These are phyloP conservation scores for Drosophila rufa DNA, from an alignment of 1,140 invertebrate species.

Conservation along the genomic window DNA sequence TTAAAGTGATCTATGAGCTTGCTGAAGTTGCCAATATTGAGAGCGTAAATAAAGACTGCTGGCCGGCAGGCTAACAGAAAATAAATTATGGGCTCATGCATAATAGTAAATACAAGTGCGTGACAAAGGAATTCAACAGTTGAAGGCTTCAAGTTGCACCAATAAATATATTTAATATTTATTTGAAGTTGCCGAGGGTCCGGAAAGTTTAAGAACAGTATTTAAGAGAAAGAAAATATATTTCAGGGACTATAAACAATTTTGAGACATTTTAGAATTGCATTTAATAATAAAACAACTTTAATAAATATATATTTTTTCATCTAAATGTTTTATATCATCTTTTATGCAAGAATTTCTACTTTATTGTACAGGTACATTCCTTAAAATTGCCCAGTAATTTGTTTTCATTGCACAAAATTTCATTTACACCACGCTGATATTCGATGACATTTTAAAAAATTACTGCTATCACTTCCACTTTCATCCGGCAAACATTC, in stretches of 20 bases:
- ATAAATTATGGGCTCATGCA: slow-evolving; percentile 33
- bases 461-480: slow-evolving; percentile 25
- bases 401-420: slow-evolving; percentile 3
- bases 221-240: not conserved
- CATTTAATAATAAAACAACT: too few relatives aligned
- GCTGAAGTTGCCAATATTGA: slow-evolving; percentile 45
- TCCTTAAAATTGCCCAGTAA: not conserved
- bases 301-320: not conserved
- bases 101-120: slow-evolving; percentile 16
- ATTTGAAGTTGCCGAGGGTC: slow-evolving; percentile 3
- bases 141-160: not conserved
- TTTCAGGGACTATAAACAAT: not conserved
- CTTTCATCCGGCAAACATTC: slow-evolving; percentile 13
- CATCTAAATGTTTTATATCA: too few relatives aligned
- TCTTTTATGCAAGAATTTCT: not conserved
- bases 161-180: not conserved
- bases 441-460: slow-evolving; percentile 10
- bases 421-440: slow-evolving; percentile 7
- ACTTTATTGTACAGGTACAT: not conserved
- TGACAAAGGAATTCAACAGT: slow-evolving; percentile 11
- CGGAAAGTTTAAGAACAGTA: not conserved
- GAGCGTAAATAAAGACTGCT: slow-evolving; percentile 42
- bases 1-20: slow-evolving; percentile 51
- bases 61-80: slow-evolving; percentile 3
- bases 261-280: not conserved